Evolutionary conservation across 2,888 invertebrate genomes (phyloP), one percentile per base, ranked within the genome.

Genomic region (Philhelius pedissequus): DNA sequence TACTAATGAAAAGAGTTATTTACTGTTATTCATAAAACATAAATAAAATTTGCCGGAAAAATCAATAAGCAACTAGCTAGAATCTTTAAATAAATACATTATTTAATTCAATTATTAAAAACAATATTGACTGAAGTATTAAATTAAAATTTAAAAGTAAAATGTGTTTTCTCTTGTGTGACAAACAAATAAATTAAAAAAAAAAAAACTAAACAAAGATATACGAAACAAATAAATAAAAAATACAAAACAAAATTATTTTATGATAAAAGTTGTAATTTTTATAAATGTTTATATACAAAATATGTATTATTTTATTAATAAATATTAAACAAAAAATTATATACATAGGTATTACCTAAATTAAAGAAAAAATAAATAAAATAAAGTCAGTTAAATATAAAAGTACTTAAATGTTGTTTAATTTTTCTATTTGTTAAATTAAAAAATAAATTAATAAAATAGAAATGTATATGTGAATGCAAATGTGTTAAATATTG

Each of bases 231-330:
- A 69, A 70, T 48, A 56, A 56, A 35, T 40, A 52, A 32, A 30
- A 60, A 40, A 52, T 40, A 70, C 32, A 27, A 43, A 60, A 79
- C 8, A 48, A 68, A 70, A 56, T 13, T 62, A 62, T 45, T 71
- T 71, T 56, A 68, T 54, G 58, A 78, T 78, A 45, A 78, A 69
- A 78, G 73, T 74, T 83, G 82, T 83, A 83, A 78, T 83, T 83
- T 83, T 83, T 82, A 82, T 83, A 78, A 78, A 83, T 78, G 82
- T 83, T 78, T 78, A 64, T 78, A 78, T 64, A 78, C 73, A 77
- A 73, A 62, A 38, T 68, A 73, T 77, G 52, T 69, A 74, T 70
- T 74, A 78, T 78, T 83, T 78, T 83, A 83, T 74, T 77, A 73
- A 77, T 68, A 76, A 69, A 70, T 43, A 52, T 52, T 35, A 71